Evolutionary conservation across 2,113 vertebrate genomes (phyloP), one percentile per base, ranked within the genome.

Genomic region (Percopsis transmontana): DNA sequence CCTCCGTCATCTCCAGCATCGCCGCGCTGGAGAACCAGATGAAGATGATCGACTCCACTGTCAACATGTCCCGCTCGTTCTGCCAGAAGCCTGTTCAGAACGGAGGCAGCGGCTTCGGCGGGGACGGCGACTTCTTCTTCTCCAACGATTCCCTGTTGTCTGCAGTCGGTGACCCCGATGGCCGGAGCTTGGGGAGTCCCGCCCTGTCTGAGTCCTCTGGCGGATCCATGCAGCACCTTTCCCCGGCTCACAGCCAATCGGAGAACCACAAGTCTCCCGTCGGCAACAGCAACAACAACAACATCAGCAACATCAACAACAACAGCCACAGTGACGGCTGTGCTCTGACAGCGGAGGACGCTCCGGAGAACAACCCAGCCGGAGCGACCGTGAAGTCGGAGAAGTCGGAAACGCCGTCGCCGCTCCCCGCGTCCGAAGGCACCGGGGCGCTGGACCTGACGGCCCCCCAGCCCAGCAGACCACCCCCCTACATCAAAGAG

Each of bases 21-120:
- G 95, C 96, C 51, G 95, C 96, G 55, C 91, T 98, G 83, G 97
- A 99, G 90, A 98, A 98, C 89, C 97, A 99, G 88, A 99, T 99
- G 95, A 99, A 97, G 83, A 96, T 98, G 94, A 98, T 96, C 24
- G 97, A 98, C 91, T 95, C 94, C 24, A 95, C 95, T 80, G 92
- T 94, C 89, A 94, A 91, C 89, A 94, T 95, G 74, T 93, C 88
- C 60, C 95, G 92, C 65, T 91, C 94, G 68, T 89, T 95, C 68
- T 80, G 90, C 80, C 80, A 93, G 62, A 97, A 95, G 92, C 89
- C 92, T 3, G 67, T 70, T 38, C 95, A 96, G 79, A 98, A 96
- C 5, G 86, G 27, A 7, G 27, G 81, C 58, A 69, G 63, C 54
- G 94, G 93, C 66, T 95, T 94, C 23, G 93, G 92, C 58, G 94